Base-by-base conservation (phyloP, 2,888 invertebrate genomes). In the Bellardia pandia region DNA sequence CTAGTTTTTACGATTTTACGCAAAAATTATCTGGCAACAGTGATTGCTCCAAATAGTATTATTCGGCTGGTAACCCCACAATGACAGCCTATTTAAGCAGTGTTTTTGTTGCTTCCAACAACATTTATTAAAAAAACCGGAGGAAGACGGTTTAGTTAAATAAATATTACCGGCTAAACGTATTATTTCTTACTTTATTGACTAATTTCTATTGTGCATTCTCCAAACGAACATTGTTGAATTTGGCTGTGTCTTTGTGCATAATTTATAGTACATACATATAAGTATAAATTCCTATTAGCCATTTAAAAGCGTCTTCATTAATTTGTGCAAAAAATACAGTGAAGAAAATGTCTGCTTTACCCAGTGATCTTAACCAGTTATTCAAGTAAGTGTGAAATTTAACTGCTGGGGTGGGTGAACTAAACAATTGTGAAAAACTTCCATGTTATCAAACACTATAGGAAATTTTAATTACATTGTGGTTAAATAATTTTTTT, bases 301-400 rank as follows among this genome's bases (percentile, higher is more conserved):
- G 23, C 30, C 48, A 72, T 68, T 69, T 69, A 1, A 71, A 72
- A 75, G 42, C 62, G 30, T 64, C 30, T 72, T 56, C 3, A 30
- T 45, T 33, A 9, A 33, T 64, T 56, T 42, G 8, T 37, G 11
- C n/a, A 45, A 58, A 51, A 48, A 40, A 71, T n/a, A 13, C 45
- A 68, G 45, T 48, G 45, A 42, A 76, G 6, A 58, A 87, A 88
- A 92, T 92, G 92, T 82, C 92, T 51, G 89, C 89, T 33, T 83
- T 92, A 78, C 91, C 92, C 72, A 88, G 80, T 86, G 91, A 89
- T 89, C 88, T 92, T 42, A 86, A 89, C 68, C 89, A 91, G 88
- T 84, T 92, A 74, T 92, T 92, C 87, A 90, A 89, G 92, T 92
- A 87, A 92, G 85, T 78, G n/a, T 45, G 33, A 53, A 64, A 51